Evolutionary conservation across 2,888 invertebrate species (phyloP).

Genomic region (Drosophila anceps): DNA sequence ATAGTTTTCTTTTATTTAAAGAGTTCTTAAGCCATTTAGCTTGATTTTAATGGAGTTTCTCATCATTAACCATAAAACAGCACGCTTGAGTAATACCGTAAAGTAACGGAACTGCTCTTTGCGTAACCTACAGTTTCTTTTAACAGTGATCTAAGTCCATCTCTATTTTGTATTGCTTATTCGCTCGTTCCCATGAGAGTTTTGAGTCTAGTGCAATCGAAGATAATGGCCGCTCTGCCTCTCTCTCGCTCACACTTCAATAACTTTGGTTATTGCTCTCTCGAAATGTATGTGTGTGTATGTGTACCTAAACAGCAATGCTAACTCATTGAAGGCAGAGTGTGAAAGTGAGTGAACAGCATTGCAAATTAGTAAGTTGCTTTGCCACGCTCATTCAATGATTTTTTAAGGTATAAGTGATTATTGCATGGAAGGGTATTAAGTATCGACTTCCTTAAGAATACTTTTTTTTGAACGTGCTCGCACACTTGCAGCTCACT

Average conservation of each 20-base stretch:
- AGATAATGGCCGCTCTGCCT: neutral
- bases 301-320: neutral
- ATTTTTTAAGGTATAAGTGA: neutral
- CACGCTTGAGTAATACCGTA: too few species aligned
- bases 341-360: neutral
- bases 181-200: neutral
- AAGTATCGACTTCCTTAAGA: neutral
- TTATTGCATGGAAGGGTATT: neutral
- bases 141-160: too few species aligned
- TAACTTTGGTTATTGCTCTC: neutral
- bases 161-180: neutral
- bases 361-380: neutral
- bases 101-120: too few species aligned
- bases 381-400: neutral
- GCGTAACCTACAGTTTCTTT: too few species aligned
- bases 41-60: neutral
- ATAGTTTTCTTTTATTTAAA: neutral
- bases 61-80: neutral
- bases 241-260: neutral
- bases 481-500: neutral
- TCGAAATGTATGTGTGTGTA: neutral
- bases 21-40: conserved; percentile 12
- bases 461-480: neutral
- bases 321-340: too few species aligned
- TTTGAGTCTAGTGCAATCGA: neutral